Evolutionary conservation across 2,888 invertebrate species (phyloP).

Genomic region (Sphaeridia pumilis): DNA sequence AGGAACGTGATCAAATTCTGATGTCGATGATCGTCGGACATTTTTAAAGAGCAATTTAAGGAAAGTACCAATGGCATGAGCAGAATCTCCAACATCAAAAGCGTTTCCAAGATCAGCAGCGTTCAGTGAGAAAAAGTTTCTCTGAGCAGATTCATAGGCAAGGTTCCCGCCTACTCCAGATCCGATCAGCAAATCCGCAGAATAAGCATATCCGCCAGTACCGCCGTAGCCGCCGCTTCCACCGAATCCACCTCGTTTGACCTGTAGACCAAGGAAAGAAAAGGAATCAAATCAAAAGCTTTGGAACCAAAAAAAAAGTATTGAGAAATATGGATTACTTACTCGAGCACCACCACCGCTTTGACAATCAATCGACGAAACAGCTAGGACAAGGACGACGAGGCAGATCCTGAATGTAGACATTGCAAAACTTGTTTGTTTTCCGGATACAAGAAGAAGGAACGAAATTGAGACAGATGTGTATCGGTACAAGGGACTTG

Average conservation of each 20-base stretch:
- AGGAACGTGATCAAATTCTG: neutral
- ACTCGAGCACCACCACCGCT: no score
- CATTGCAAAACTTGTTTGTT: no score
- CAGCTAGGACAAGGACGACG: no score
- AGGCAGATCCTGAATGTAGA: no score
- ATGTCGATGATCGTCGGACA: neutral
- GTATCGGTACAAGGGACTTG: no score
- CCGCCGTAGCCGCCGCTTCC: conserved; percentile 19
- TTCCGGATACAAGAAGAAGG: no score
- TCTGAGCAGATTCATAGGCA: conserved; percentile 19
- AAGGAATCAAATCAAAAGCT: no score
- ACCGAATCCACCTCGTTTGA: conserved; percentile 20
- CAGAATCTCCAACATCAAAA: conserved; percentile 23
- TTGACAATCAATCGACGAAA: no score
- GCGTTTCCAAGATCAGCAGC: conserved; percentile 20
- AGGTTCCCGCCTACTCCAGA: conserved; percentile 21
- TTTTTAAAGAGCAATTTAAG: neutral
- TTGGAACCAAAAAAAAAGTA: no score
- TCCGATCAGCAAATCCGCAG: conserved; percentile 21
- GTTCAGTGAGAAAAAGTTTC: conserved; percentile 19
- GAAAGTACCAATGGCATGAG: conserved; percentile 14
- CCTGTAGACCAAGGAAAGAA: no score
- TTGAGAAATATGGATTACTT: no score
- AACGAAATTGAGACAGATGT: no score
- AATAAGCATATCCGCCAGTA: conserved; percentile 18